Percentiles rank a stretch among this genome's conserved stretches.
phyloP scores from a whole-genome alignment of 2,797 vertebrate genomes.

The Coluber constrictor region DNA sequence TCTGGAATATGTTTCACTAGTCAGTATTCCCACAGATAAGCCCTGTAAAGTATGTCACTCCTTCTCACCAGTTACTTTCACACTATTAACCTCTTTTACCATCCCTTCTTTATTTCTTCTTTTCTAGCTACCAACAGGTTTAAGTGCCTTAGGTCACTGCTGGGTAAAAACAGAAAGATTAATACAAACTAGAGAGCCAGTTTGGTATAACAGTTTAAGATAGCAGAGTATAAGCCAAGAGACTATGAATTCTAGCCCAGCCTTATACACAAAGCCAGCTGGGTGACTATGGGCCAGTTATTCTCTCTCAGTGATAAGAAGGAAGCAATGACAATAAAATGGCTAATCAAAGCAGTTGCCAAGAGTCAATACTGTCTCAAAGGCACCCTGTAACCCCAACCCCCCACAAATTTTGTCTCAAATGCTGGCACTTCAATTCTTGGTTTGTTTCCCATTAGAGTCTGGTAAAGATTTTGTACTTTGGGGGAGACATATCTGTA shows the following conservation, averaged over 20 bases:
- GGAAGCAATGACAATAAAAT: not conserved
- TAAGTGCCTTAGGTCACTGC: no score
- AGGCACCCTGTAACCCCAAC: accelerated
- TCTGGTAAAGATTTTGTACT: not conserved
- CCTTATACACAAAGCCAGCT: not conserved
- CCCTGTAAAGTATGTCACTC: no score
- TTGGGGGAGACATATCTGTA: not conserved
- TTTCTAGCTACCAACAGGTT: no score
- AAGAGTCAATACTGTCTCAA: not conserved
- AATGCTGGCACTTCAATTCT: not conserved
- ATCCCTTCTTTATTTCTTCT: no score
- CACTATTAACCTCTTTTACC: no score
- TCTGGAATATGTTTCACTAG: no score
- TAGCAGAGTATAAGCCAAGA: not conserved
- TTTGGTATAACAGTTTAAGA: not conserved
- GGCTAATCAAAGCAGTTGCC: not conserved
- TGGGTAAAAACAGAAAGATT: not conserved
- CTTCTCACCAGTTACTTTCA: no score
- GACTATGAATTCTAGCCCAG: not conserved
- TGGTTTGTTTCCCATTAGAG: not conserved
- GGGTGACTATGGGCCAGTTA: not conserved
- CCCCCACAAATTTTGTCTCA: not conserved
- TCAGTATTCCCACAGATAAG: no score
- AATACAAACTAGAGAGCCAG: not conserved
- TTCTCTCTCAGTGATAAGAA: not conserved